These are phyloP conservation scores for Gallinago media DNA, from an alignment of 2,113 vertebrate species.

Conservation along the genomic window DNA sequence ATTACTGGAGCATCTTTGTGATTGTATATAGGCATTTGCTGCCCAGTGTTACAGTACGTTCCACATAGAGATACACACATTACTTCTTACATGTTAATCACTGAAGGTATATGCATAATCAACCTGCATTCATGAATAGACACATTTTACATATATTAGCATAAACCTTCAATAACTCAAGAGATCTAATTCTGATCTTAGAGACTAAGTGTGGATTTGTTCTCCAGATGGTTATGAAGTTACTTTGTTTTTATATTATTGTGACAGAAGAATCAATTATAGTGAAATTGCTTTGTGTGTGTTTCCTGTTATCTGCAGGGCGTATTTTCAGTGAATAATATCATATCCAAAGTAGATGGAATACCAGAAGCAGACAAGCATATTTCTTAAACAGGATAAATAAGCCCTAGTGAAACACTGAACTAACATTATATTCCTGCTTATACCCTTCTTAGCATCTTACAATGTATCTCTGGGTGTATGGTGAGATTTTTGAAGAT, in stretches of 20 bases:
- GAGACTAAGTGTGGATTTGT: not conserved
- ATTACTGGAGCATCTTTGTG: not conserved
- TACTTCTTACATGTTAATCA: no score
- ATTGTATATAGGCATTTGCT: not conserved
- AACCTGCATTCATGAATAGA: not conserved
- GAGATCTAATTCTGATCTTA: not conserved
- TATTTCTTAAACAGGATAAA: slow-evolving; percentile 49
- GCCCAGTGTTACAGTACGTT: not conserved
- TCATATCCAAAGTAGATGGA: not conserved
- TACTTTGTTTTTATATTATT: not conserved
- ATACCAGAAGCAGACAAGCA: slow-evolving; percentile 7
- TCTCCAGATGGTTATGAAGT: not conserved
- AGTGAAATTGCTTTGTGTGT: slow-evolving; percentile 23
- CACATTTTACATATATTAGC: not conserved
- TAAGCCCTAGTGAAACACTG: not conserved
- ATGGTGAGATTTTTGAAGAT: slow-evolving; percentile 20
- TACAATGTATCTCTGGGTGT: not conserved
- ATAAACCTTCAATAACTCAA: not conserved
- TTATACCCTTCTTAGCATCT: not conserved
- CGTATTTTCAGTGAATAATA: not conserved
- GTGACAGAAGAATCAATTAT: slow-evolving; percentile 37
- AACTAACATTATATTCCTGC: not conserved
- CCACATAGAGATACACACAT: not conserved
- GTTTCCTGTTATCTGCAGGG: slow-evolving; percentile 25
- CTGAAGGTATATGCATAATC: not conserved